phyloP scores from a whole-genome alignment of 2,113 vertebrate species.

The Gymnocephalus cernua region DNA sequence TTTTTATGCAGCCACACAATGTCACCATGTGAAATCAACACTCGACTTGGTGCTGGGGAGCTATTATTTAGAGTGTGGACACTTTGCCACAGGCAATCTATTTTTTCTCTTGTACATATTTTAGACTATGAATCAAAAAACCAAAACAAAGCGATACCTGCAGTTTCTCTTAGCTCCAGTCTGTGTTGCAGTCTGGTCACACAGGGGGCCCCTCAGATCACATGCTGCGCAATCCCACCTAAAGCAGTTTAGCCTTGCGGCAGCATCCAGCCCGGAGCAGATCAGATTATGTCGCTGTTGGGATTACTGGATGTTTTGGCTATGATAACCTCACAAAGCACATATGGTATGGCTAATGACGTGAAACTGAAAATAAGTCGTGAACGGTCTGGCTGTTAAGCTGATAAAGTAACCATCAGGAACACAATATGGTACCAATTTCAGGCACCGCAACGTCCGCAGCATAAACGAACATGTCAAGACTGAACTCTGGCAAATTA shows the following conservation, averaged over 20 bases:
- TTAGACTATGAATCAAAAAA: neutral
- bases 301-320: conserved; percentile 75
- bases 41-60: neutral
- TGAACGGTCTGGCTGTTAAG: conserved; percentile 54
- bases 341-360: conserved; percentile 79
- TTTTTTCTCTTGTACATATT: neutral
- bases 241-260: conserved; percentile 76
- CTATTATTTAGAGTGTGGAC: neutral
- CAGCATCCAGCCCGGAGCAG: conserved; percentile 55
- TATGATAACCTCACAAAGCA: conserved; percentile 71
- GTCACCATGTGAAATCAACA: neutral
- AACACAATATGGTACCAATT: conserved; percentile 53
- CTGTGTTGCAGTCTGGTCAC: conserved; percentile 21
- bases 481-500: neutral
- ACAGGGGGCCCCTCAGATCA: conserved; percentile 60
- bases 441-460: neutral
- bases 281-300: conserved; percentile 72
- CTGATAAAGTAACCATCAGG: conserved; percentile 42
- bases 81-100: neutral
- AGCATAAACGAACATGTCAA: conserved; percentile 11
- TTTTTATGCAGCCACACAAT: conserved; percentile 6
- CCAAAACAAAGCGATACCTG: neutral
- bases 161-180: neutral
- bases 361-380: conserved; percentile 63
- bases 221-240: conserved; percentile 75